Conservation (phyloP, 1,140 invertebrate genomes). For the Probaryconus sp. region DNA sequence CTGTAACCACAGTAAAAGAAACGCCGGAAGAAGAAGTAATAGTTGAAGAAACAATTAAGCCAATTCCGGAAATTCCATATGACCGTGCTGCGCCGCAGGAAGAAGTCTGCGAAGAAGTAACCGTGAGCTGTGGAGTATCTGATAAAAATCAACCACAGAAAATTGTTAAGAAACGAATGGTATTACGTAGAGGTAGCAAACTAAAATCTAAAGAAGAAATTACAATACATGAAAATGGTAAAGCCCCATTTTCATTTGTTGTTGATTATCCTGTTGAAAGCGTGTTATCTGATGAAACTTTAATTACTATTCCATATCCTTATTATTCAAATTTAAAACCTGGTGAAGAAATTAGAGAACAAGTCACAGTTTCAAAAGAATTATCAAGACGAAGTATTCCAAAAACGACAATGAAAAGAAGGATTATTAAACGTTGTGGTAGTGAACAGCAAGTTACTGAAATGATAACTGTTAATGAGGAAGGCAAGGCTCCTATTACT, state of each 20-base stretch:
- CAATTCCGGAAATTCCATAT: conserved; percentile 33
- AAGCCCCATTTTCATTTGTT: not conserved
- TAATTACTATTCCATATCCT: not conserved
- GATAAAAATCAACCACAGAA: not conserved
- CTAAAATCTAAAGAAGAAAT: too few relatives aligned
- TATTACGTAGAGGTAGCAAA: too few relatives aligned
- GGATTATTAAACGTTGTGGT: not conserved
- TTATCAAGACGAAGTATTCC: not conserved
- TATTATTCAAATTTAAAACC: not conserved
- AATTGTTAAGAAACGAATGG: not conserved
- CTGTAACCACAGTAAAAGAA: conserved; percentile 10
- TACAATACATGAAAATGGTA: too few relatives aligned
- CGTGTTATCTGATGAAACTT: not conserved
- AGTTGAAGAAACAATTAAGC: conserved; percentile 66
- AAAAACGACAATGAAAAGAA: not conserved
- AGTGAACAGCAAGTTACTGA: conserved; percentile 14
- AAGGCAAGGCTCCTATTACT: too few relatives aligned
- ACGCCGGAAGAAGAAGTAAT: conserved; percentile 56
- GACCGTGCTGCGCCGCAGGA: conserved; percentile 10
- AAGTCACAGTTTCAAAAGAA: not conserved
- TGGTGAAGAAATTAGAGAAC: not conserved
- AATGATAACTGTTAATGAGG: too few relatives aligned
- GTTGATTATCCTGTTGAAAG: not conserved
- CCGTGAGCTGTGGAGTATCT: not conserved
- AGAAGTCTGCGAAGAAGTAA: conserved; percentile 29